Percentiles rank a stretch among this genome's conserved stretches.
Conservation (phyloP, 2,113 vertebrate species). For the Oncorhynchus masou region DNA sequence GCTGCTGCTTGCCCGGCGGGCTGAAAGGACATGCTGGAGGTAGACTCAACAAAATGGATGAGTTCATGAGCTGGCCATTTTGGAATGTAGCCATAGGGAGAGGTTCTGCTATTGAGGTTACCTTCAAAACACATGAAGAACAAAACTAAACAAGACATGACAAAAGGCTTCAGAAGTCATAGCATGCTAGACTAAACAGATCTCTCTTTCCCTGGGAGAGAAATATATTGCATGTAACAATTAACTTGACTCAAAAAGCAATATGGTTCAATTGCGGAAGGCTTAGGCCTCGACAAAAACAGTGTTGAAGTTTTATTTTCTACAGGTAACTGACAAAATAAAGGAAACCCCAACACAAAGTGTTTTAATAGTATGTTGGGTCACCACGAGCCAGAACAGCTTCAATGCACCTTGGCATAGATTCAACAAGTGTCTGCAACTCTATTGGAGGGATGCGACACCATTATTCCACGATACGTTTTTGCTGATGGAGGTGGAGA, state of each 20-base stretch:
- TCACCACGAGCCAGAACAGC: too few species aligned
- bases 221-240: constrained; percentile 43
- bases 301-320: constrained; percentile 39
- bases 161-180: constrained; percentile 41
- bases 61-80: constrained; percentile 48
- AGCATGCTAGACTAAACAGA: constrained; percentile 37
- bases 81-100: constrained; percentile 35
- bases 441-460: too few species aligned
- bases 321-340: constrained; percentile 12
- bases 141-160: constrained; percentile 37
- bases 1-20: constrained; percentile 9
- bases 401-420: too few species aligned
- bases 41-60: constrained; percentile 64
- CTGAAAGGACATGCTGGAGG: constrained; percentile 39
- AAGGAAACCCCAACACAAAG: too few species aligned
- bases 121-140: constrained; percentile 28
- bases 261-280: constrained; percentile 46
- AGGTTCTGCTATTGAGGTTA: constrained; percentile 50
- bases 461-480: too few species aligned
- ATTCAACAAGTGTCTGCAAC: too few species aligned
- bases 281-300: constrained; percentile 23
- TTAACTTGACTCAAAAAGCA: constrained; percentile 45
- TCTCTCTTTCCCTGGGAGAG: constrained; percentile 27
- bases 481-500: too few species aligned
- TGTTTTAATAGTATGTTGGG: too few species aligned